These are phyloP conservation scores for Drosophila miranda DNA, from an alignment of 1,140 invertebrate species.

Conservation along the genomic window DNA sequence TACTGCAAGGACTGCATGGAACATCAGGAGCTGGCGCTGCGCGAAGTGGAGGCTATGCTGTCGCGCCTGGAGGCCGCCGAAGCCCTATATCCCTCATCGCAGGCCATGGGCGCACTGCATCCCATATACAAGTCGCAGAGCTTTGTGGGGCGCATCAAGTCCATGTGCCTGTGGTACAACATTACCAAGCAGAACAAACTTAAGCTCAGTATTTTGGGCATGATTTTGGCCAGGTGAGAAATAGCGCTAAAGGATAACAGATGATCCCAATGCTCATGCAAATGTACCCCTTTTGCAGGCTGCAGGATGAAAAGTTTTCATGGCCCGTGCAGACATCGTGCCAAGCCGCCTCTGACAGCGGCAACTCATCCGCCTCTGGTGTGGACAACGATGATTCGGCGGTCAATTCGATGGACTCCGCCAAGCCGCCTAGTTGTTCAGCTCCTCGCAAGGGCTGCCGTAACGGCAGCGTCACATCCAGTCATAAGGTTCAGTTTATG, in stretches of 20 bases:
- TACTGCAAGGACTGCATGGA: constrained; percentile 88
- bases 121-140: constrained; percentile 87
- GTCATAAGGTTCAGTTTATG: constrained; percentile 72
- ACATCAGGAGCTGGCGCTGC: constrained; percentile 88
- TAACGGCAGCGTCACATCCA: constrained; percentile 48
- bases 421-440: constrained; percentile 59
- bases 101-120: constrained; percentile 89
- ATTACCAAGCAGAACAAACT: constrained; percentile 92
- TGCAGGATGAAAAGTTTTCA: constrained; percentile 81
- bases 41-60: constrained; percentile 88
- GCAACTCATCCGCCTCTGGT: constrained; percentile 71
- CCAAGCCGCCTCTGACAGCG: constrained; percentile 65
- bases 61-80: constrained; percentile 89
- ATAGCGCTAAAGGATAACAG: neutral
- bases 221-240: constrained; percentile 86
- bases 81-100: constrained; percentile 92
- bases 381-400: constrained; percentile 78
- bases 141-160: constrained; percentile 88
- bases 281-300: constrained; percentile 27
- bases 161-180: constrained; percentile 95
- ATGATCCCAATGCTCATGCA: neutral
- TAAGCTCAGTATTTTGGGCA: constrained; percentile 90
- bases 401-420: constrained; percentile 76
- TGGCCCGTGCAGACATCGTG: constrained; percentile 78
- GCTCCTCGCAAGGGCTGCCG: constrained; percentile 34